Percentiles rank a stretch among this genome's conserved stretches.
Conservation (phyloP, 2,113 vertebrate species). For the Fulica atra region DNA sequence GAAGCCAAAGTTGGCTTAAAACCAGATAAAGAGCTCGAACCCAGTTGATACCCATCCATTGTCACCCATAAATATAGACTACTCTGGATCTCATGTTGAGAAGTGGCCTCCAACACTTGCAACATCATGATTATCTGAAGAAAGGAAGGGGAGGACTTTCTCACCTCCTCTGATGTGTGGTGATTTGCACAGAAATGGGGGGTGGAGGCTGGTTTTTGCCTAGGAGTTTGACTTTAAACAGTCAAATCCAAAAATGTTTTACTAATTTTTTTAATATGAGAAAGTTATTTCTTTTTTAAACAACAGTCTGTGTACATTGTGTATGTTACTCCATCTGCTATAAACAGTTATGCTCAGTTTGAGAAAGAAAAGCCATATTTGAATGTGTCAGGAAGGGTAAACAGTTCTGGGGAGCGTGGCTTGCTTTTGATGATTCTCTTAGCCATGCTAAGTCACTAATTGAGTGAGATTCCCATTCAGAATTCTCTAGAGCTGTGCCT, state of each 20-base stretch:
- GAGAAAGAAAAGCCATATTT: not conserved
- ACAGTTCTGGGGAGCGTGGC: not conserved
- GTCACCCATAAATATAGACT: not conserved
- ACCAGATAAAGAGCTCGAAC: not conserved
- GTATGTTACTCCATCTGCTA: not conserved
- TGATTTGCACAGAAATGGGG: not conserved
- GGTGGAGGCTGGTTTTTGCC: not conserved
- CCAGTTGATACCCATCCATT: not conserved
- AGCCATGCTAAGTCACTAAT: not conserved
- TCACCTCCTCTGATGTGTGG: not conserved
- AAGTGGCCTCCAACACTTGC: not conserved
- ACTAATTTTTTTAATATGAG: not conserved
- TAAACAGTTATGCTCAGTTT: not conserved
- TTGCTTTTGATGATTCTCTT: not conserved
- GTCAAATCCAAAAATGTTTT: not conserved
- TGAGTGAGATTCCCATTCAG: not conserved
- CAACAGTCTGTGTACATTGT: not conserved
- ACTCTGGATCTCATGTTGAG: not conserved
- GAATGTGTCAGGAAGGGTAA: not conserved
- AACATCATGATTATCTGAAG: not conserved
- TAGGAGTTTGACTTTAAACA: not conserved
- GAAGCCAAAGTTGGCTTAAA: not conserved
- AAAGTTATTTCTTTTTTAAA: not conserved
- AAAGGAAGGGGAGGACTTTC: not conserved
- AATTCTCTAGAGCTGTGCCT: not conserved